These are phyloP conservation scores for Lepidurus apus DNA, from an alignment of 1,140 invertebrate genomes.

Conservation along the genomic window DNA sequence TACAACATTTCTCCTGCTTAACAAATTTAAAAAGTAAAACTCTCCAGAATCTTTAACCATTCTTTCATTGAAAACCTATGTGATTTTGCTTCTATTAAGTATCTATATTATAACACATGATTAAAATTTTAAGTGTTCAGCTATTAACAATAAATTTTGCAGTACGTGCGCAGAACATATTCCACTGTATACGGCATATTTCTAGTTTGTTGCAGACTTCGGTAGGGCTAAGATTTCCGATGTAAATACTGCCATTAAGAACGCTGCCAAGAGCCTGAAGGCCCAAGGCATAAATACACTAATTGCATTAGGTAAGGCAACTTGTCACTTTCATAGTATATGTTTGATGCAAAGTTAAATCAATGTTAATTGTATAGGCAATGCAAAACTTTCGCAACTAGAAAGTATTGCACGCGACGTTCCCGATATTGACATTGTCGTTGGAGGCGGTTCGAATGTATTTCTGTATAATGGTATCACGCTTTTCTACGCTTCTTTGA, in stretches of 20 bases:
- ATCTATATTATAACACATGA: too few relatives aligned
- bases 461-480: slow-evolving; percentile 31
- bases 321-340: not conserved
- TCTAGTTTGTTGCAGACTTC: slow-evolving; percentile 27
- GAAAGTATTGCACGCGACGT: not conserved
- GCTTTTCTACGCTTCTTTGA: not conserved
- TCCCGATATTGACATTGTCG: not conserved
- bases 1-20: too few relatives aligned
- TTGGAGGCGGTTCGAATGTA: slow-evolving; percentile 30
- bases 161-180: not conserved
- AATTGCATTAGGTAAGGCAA: slow-evolving; percentile 28
- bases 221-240: slow-evolving; percentile 17
- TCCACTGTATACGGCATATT: not conserved
- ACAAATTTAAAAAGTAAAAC: too few relatives aligned
- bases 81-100: too few relatives aligned
- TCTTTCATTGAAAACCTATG: too few relatives aligned
- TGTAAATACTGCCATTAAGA: not conserved
- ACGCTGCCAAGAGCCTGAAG: not conserved
- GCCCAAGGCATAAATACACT: not conserved
- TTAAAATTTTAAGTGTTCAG: too few relatives aligned
- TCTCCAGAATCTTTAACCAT: too few relatives aligned
- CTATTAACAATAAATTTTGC: too few relatives aligned
- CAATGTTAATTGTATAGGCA: not conserved
- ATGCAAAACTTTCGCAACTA: not conserved
- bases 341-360: not conserved